Evolutionary conservation across 2,888 invertebrate species (phyloP).

Genomic region (Agrochola lychnidis): DNA sequence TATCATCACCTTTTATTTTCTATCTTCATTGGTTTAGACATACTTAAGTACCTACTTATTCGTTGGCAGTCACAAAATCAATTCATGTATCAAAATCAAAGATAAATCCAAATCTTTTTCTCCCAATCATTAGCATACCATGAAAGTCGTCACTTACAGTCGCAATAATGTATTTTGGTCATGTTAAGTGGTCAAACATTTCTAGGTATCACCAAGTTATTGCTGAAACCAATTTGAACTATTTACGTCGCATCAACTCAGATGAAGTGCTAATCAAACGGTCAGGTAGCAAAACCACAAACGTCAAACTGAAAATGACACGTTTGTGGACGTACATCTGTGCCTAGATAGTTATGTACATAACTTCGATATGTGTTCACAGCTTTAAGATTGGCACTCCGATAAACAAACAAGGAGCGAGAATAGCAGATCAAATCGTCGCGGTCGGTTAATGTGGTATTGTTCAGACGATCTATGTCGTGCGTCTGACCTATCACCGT

Average conservation of each 20-base stretch:
- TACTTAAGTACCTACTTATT: background rate
- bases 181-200: constrained; percentile 6
- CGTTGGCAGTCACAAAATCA: background rate
- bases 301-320: constrained; percentile 18
- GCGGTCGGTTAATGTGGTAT: constrained; percentile 53
- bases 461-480: constrained; percentile 58
- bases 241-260: constrained; percentile 21
- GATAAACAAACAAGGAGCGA: constrained; percentile 29
- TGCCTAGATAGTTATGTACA: constrained; percentile 4
- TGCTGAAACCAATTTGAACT: constrained; percentile 34
- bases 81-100: background rate
- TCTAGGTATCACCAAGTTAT: constrained; percentile 15
- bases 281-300: constrained; percentile 28
- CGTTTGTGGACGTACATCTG: constrained; percentile 11
- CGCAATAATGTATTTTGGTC: background rate
- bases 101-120: background rate
- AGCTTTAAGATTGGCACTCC: constrained; percentile 34
- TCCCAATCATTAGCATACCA: background rate
- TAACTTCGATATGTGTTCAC: constrained; percentile 29
- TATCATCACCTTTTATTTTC: background rate
- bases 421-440: constrained; percentile 33
- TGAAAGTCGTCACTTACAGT: background rate
- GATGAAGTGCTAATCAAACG: constrained; percentile 53
- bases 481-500: constrained; percentile 28
- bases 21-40: background rate